Conservation (phyloP, 2,888 invertebrate genomes). For the Zelleria hepariella region DNA sequence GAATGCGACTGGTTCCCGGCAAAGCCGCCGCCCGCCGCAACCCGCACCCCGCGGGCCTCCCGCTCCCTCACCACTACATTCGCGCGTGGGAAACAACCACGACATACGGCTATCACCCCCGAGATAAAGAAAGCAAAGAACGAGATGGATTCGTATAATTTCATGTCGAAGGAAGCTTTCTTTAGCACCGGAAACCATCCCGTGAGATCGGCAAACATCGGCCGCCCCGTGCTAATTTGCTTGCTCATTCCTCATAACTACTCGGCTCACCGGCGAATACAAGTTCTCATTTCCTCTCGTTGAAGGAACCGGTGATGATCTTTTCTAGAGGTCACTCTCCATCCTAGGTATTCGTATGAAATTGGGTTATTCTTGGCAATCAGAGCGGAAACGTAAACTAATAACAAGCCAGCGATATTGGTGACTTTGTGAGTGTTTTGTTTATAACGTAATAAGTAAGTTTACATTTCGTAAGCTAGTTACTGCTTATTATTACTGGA, state of each 20-base stretch:
- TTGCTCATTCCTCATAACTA: constrained; percentile 4
- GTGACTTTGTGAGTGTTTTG: too few species aligned
- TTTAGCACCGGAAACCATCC: constrained; percentile 38
- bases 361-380: too few species aligned
- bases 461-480: too few species aligned
- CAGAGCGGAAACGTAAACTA: too few species aligned
- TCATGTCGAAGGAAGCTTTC: neutral
- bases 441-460: too few species aligned
- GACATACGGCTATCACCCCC: neutral
- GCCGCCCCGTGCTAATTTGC: constrained; percentile 13
- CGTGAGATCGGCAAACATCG: constrained; percentile 58
- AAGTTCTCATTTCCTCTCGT: constrained; percentile 25
- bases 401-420: too few species aligned
- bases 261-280: constrained; percentile 23
- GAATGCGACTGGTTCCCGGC: constrained; percentile 37
- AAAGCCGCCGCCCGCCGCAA: constrained; percentile 18
- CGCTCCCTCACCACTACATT: constrained; percentile 11
- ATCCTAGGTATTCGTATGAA: too few species aligned
- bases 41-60: constrained; percentile 8
- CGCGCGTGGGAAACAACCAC: constrained; percentile 29
- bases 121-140: neutral
- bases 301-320: neutral
- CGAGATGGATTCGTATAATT: neutral
- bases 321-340: neutral
- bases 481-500: too few species aligned